A percentile compares a stretch with the other conserved stretches of the same genome.
Evolutionary conservation across 2,888 invertebrate genomes (phyloP).

Genomic region (Lasioglossum vierecki): DNA sequence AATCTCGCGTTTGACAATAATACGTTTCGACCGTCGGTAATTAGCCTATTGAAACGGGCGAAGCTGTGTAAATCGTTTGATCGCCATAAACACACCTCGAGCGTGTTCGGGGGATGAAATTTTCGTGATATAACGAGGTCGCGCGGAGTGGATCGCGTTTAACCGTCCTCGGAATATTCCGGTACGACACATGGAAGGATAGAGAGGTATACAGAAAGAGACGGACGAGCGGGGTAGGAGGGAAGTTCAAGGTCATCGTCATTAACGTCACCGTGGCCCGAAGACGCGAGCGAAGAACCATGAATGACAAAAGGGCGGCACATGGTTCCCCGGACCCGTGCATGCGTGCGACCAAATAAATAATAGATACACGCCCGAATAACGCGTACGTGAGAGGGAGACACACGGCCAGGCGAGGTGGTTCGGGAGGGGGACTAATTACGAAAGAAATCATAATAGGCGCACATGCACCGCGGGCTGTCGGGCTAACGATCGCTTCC

Average conservation of each 20-base stretch:
- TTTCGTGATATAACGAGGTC: not conserved
- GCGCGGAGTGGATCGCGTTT: not conserved
- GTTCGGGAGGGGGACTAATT: constrained; percentile 70
- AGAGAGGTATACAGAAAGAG: not conserved
- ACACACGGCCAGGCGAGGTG: not conserved
- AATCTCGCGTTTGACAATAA: constrained; percentile 9
- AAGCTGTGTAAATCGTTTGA: constrained; percentile 9
- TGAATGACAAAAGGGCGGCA: constrained; percentile 46
- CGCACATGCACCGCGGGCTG: constrained; percentile 75
- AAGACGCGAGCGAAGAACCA: constrained; percentile 18
- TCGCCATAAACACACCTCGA: not conserved
- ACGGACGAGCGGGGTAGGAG: not conserved
- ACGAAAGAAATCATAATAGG: constrained; percentile 80
- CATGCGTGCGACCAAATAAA: constrained; percentile 73
- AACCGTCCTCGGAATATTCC: not conserved
- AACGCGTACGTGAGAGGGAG: constrained; percentile 41
- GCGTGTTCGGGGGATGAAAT: not conserved
- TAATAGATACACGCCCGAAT: constrained; percentile 70
- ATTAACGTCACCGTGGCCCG: constrained; percentile 16
- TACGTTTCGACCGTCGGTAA: constrained; percentile 8
- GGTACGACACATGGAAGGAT: not conserved
- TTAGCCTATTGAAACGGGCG: constrained; percentile 10
- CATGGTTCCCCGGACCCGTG: constrained; percentile 56
- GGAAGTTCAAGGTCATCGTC: constrained; percentile 42
- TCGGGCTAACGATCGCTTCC: constrained; percentile 81